Conservation (phyloP, 2,888 invertebrate species). For the Andrena trimmerana region DNA sequence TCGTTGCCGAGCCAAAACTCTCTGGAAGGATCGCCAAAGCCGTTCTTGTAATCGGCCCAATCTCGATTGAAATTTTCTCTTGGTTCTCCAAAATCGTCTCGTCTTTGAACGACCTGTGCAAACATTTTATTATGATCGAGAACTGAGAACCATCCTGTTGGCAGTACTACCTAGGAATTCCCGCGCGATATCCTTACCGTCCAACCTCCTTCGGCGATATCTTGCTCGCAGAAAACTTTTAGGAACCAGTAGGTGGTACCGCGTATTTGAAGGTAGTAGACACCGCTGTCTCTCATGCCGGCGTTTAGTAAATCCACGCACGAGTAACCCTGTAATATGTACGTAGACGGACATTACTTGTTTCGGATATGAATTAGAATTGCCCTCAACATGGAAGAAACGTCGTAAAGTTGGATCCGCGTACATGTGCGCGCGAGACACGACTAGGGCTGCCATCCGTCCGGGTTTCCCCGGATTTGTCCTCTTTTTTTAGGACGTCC, state of each 20-base stretch:
- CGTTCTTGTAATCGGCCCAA: slow-evolving; percentile 97
- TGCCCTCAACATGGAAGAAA: neutral
- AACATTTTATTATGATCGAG: no score
- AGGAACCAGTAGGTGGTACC: slow-evolving; percentile 97
- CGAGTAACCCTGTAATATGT: slow-evolving; percentile 90
- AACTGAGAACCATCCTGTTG: no score
- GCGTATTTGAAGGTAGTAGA: slow-evolving; percentile 95
- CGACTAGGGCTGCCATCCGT: no score
- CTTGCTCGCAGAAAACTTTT: slow-evolving; percentile 96
- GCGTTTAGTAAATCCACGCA: slow-evolving; percentile 94
- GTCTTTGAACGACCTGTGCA: slow-evolving; percentile 93
- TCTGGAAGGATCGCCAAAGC: slow-evolving; percentile 95
- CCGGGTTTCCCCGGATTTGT: no score
- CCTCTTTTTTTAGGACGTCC: no score
- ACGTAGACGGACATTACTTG: neutral
- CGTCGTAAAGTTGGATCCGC: no score
- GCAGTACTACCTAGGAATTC: no score
- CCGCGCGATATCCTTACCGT: slow-evolving; percentile 88
- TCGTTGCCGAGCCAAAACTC: slow-evolving; percentile 98
- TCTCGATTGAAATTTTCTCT: slow-evolving; percentile 96
- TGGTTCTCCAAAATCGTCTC: slow-evolving; percentile 95
- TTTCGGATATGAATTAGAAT: neutral
- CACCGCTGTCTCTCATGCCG: slow-evolving; percentile 94
- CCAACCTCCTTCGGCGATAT: slow-evolving; percentile 96
- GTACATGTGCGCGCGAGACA: no score